Evolutionary conservation across 2,113 vertebrate species (phyloP).

Genomic region (Gallinago undulata): DNA sequence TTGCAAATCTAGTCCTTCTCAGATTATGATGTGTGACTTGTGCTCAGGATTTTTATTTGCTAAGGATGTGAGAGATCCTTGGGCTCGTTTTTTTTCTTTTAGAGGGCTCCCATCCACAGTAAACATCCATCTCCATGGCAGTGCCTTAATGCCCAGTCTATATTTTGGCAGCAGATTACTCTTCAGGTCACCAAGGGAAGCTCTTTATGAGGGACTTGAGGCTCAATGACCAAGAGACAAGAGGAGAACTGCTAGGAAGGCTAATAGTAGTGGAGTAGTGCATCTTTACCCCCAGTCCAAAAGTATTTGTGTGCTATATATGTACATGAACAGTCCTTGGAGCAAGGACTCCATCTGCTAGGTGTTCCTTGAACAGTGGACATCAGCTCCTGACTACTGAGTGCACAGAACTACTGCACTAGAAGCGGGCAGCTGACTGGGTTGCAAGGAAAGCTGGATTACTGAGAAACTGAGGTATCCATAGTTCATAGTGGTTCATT

Average conservation of each 20-base stretch:
- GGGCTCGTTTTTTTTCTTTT: neutral
- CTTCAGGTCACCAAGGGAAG: neutral
- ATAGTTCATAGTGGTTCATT: neutral
- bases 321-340: neutral
- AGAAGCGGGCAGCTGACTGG: neutral
- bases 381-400: neutral
- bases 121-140: neutral
- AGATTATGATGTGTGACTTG: accelerated
- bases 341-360: neutral
- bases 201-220: neutral
- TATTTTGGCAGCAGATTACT: neutral
- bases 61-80: neutral
- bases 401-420: neutral
- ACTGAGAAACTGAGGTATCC: neutral
- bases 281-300: neutral
- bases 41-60: neutral
- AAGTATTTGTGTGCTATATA: neutral
- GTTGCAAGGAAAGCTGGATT: neutral
- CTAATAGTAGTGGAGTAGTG: neutral
- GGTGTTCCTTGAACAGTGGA: neutral
- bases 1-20: neutral
- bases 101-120: neutral
- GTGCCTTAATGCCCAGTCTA: neutral
- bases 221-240: neutral
- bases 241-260: neutral